A percentile compares a stretch with the other conserved stretches of the same genome.
phyloP scores from a whole-genome alignment of 1,140 invertebrate genomes.

The Heterodera carotae region DNA sequence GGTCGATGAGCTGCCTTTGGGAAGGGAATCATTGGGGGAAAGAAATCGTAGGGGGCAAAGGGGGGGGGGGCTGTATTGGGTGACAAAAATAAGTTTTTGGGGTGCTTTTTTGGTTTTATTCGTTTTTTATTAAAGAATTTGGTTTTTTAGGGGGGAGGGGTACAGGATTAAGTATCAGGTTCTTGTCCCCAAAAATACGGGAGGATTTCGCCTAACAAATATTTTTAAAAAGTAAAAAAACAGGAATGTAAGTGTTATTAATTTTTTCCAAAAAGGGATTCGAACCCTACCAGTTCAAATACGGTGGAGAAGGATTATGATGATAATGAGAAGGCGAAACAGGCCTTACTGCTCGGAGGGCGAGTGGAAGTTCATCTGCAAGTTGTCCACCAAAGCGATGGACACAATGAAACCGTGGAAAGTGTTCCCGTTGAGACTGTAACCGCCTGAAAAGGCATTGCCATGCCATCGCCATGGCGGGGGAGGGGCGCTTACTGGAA shows the following conservation, averaged over 20 bases:
- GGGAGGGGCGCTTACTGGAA: conserved; percentile 43
- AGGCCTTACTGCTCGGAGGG: conserved; percentile 59
- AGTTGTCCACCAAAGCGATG: conserved; percentile 62
- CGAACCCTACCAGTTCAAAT: too few species aligned
- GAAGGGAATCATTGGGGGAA: conserved; percentile 5
- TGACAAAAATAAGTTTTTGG: too few species aligned
- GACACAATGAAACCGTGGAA: conserved; percentile 65
- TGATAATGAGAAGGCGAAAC: neutral
- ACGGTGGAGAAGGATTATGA: too few species aligned
- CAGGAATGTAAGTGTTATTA: too few species aligned
- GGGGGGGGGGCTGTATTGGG: neutral
- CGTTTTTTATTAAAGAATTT: too few species aligned
- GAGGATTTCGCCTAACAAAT: too few species aligned
- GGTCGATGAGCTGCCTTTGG: conserved; percentile 62
- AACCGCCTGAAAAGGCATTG: conserved; percentile 12
- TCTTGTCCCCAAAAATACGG: too few species aligned
- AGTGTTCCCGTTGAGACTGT: conserved; percentile 29
- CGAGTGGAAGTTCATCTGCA: conserved; percentile 65
- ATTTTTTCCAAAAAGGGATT: too few species aligned
- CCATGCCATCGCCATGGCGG: neutral
- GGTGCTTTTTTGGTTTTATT: too few species aligned
- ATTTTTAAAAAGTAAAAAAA: too few species aligned
- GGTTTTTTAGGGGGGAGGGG: too few species aligned
- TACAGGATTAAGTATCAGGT: too few species aligned
- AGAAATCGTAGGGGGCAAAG: neutral